These are phyloP conservation scores for Drosophila eugracilis DNA, from an alignment of 1,140 invertebrate species.

Conservation along the genomic window DNA sequence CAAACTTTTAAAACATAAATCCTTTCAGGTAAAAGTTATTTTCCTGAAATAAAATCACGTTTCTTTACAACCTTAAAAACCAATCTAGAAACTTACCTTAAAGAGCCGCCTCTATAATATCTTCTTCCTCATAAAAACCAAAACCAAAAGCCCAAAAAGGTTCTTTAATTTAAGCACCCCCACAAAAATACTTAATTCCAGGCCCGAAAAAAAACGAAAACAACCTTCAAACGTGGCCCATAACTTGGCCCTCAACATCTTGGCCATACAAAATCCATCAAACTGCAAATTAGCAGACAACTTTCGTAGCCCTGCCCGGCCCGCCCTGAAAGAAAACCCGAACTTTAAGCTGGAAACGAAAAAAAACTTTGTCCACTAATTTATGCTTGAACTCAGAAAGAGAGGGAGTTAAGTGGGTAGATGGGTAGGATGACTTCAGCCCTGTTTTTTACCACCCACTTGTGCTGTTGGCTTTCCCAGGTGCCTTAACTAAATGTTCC, in stretches of 20 bases:
- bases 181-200: slow-evolving; percentile 33
- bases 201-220: slow-evolving; percentile 29
- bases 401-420: slow-evolving; percentile 10
- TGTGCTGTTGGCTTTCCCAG: slow-evolving; percentile 53
- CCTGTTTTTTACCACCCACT: slow-evolving; percentile 28
- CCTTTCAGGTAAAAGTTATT: no score
- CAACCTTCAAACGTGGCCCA: slow-evolving; percentile 13
- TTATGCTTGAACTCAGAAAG: slow-evolving; percentile 44
- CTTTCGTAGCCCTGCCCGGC: not conserved
- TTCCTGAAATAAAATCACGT: no score
- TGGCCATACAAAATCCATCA: slow-evolving; percentile 32
- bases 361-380: slow-evolving; percentile 52
- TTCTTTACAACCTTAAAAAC: no score
- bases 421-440: not conserved
- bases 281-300: slow-evolving; percentile 41
- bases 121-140: not conserved
- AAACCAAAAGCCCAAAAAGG: no score
- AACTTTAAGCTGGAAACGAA: slow-evolving; percentile 56
- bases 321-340: not conserved
- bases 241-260: slow-evolving; percentile 22
- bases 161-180: slow-evolving; percentile 8
- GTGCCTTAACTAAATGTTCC: slow-evolving; percentile 21
- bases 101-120: not conserved
- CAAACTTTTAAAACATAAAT: no score
- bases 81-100: no score